phyloP scores from a whole-genome alignment of 2,797 vertebrate genomes.

The Lepilemur ruficaudatus region DNA sequence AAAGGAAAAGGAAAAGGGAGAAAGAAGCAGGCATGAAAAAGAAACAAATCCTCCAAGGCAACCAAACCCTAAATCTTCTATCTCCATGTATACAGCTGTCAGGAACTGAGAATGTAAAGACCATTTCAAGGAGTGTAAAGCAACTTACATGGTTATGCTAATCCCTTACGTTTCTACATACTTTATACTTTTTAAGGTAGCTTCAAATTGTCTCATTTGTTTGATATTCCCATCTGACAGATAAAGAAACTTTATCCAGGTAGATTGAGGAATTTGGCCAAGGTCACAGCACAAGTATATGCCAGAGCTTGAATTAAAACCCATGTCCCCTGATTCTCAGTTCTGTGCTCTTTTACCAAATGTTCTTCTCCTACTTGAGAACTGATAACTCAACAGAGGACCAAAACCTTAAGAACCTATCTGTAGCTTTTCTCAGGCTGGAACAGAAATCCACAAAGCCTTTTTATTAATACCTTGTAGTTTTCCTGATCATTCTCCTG shows the following conservation, averaged over 20 bases:
- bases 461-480: slow-evolving; percentile 14
- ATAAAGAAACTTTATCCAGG: neutral
- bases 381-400: neutral
- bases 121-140: slow-evolving; percentile 26
- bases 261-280: neutral
- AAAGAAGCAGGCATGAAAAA: neutral
- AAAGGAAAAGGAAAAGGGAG: neutral
- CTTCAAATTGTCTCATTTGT: slow-evolving; percentile 6
- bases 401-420: slow-evolving; percentile 11
- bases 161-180: neutral
- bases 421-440: slow-evolving; percentile 3
- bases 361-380: neutral
- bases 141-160: neutral
- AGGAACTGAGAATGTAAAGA: slow-evolving; percentile 16
- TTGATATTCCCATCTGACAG: slow-evolving; percentile 18
- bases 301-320: neutral
- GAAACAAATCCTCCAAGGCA: slow-evolving; percentile 29
- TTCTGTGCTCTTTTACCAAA: neutral
- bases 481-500: slow-evolving; percentile 22
- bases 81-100: neutral
- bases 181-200: neutral
- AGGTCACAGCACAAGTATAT: neutral
- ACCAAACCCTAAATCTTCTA: neutral
- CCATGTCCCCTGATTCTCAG: neutral
- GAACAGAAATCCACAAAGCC: neutral